Conservation (phyloP, 35 echinoderm and acorn worm species). For the Apostichopus japonicus region DNA sequence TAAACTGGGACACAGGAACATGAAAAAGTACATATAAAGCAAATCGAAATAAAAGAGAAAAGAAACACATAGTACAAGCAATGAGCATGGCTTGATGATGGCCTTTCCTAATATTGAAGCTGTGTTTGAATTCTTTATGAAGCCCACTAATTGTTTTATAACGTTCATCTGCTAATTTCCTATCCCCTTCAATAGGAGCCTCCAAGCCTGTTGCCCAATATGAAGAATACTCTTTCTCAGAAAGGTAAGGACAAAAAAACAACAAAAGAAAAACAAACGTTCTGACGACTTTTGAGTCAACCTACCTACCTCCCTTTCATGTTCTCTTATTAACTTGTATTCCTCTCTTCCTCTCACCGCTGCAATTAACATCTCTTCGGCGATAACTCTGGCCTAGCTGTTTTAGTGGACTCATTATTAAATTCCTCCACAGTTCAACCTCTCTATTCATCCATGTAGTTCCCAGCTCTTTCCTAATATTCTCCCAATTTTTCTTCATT, state of each 20-base stretch:
- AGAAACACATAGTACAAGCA: background rate
- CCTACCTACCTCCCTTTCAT: slow-evolving; percentile 15
- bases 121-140: background rate
- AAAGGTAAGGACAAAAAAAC: slow-evolving; percentile 50
- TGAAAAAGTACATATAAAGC: too few species aligned
- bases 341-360: background rate
- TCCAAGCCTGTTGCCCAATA: slow-evolving; percentile 54
- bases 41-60: too few species aligned
- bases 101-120: background rate
- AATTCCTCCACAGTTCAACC: background rate
- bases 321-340: background rate
- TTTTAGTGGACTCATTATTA: background rate
- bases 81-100: background rate
- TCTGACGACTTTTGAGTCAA: slow-evolving; percentile 27
- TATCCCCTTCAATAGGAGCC: slow-evolving; percentile 48
- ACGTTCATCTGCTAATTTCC: slow-evolving; percentile 37
- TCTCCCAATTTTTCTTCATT: background rate
- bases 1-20: too few species aligned
- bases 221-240: slow-evolving; percentile 60
- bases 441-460: background rate
- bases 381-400: background rate
- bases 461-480: background rate
- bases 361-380: background rate
- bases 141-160: slow-evolving; percentile 19
- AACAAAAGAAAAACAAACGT: background rate